Conservation (phyloP, 2,113 vertebrate species). For the Pangasianodon gigas region DNA sequence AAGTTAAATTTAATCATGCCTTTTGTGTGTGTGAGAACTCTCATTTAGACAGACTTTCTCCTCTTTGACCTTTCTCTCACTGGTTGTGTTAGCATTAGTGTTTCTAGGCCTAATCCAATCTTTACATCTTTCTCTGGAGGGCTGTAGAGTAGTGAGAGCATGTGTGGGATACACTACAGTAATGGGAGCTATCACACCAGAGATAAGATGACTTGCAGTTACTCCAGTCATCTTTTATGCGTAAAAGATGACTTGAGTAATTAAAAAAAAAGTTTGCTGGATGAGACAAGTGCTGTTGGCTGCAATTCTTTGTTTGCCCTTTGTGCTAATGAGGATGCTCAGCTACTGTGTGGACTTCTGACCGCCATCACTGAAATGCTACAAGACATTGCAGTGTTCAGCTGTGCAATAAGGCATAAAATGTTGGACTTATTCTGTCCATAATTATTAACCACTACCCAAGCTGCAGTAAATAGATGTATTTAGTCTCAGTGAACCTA, state of each 20-base stretch:
- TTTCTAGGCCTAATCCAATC: not conserved
- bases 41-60: not conserved
- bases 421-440: not conserved
- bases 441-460: not conserved
- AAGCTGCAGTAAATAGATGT: not conserved
- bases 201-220: not conserved
- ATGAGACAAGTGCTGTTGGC: not conserved
- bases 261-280: not conserved
- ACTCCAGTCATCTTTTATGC: not conserved
- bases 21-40: constrained; percentile 6
- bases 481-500: not conserved
- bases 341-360: not conserved
- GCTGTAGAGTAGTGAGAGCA: not conserved
- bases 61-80: constrained; percentile 4
- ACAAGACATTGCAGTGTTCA: not conserved
- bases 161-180: not conserved
- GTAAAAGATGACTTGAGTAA: not conserved
- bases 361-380: not conserved
- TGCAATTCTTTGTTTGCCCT: not conserved
- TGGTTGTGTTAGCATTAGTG: not conserved
- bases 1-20: constrained; percentile 20
- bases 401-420: not conserved
- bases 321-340: not conserved
- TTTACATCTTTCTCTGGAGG: not conserved
- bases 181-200: not conserved